Conservation (phyloP, 2,888 invertebrate species). For the Loripinus fragilis region DNA sequence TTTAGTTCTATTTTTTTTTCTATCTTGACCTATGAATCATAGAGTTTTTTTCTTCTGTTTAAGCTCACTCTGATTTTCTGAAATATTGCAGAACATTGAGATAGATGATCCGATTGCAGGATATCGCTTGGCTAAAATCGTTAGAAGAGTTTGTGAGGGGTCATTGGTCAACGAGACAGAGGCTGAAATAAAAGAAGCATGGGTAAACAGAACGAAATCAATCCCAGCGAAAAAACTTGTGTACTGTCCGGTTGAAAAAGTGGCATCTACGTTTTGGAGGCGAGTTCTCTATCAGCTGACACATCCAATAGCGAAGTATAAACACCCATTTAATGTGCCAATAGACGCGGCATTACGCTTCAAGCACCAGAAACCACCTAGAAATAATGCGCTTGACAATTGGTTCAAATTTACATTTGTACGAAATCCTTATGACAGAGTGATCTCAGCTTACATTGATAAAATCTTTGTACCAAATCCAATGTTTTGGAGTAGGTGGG, state of each 20-base stretch:
- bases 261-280: conserved; percentile 54
- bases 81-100: not conserved
- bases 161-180: no score
- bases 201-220: conserved; percentile 19
- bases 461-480: conserved; percentile 57
- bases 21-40: no score
- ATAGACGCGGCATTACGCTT: conserved; percentile 28
- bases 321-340: conserved; percentile 41
- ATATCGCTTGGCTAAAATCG: not conserved
- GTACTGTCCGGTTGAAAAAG: conserved; percentile 53
- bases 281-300: conserved; percentile 36
- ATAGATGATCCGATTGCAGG: not conserved
- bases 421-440: conserved; percentile 48
- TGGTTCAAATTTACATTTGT: conserved; percentile 50
- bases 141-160: not conserved
- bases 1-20: no score
- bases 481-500: conserved; percentile 44
- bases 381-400: not conserved
- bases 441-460: conserved; percentile 53
- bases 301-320: not conserved
- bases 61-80: no score
- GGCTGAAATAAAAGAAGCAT: not conserved
- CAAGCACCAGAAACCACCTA: conserved; percentile 3
- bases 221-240: not conserved
- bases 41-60: no score